A percentile compares a stretch with the other conserved stretches of the same genome.
These are phyloP conservation scores for Tinamus guttatus DNA, from an alignment of 2,113 vertebrate genomes.

Conservation along the genomic window DNA sequence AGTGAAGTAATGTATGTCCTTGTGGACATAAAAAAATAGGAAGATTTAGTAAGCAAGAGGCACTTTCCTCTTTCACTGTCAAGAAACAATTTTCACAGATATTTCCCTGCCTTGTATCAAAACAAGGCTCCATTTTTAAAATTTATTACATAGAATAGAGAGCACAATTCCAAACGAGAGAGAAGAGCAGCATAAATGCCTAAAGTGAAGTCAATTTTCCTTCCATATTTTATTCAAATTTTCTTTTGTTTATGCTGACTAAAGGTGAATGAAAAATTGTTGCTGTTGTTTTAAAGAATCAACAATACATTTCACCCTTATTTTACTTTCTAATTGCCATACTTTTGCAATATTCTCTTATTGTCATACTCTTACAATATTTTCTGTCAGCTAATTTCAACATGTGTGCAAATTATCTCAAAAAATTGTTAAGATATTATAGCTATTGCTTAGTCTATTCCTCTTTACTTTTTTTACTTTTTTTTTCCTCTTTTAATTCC, in stretches of 20 bases:
- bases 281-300: not conserved
- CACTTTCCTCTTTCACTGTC: not conserved
- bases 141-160: not conserved
- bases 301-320: not conserved
- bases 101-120: not conserved
- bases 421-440: not conserved
- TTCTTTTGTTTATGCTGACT: not conserved
- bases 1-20: slow-evolving; percentile 78
- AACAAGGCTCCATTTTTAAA: not conserved
- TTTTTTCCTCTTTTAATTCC: too few species aligned
- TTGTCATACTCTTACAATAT: not conserved
- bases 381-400: not conserved
- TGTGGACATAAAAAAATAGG: slow-evolving; percentile 69
- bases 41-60: slow-evolving; percentile 38
- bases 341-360: not conserved
- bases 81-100: not conserved
- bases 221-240: not conserved
- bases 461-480: too few species aligned
- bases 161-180: not conserved
- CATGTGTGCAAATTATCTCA: not conserved
- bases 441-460: not conserved
- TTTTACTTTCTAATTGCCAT: not conserved
- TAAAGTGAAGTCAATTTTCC: not conserved
- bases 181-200: not conserved
- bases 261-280: not conserved